phyloP scores from a whole-genome alignment of 2,113 vertebrate species.

The Xenopus tropicalis region UCB_Xtro_10.0 CM004451.2:69027501-69028000 shows the following conservation, averaged over 20 bases:
- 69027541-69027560: too few relatives aligned
- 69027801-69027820: constrained; percentile 71
- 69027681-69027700: constrained; percentile 63
- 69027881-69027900: constrained; percentile 64
- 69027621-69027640: constrained; percentile 54
- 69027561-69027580: too few relatives aligned
- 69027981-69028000: constrained; percentile 70
- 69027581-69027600: not conserved
- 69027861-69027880: constrained; percentile 70
- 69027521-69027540: too few relatives aligned
- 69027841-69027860: constrained; percentile 63
- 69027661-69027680: constrained; percentile 49
- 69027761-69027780: constrained; percentile 83
- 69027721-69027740: constrained; percentile 74
- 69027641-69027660: constrained; percentile 55
- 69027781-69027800: constrained; percentile 68
- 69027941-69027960: constrained; percentile 63
- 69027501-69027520: too few relatives aligned
- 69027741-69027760: constrained; percentile 76
- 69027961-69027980: constrained; percentile 75
- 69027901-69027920: constrained; percentile 68
- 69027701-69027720: constrained; percentile 84
- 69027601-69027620: constrained; percentile 48
- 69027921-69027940: constrained; percentile 77
- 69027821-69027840: constrained; percentile 12